phyloP scores from a whole-genome alignment of 2,113 vertebrate species.

The Arenaria interpres region DNA sequence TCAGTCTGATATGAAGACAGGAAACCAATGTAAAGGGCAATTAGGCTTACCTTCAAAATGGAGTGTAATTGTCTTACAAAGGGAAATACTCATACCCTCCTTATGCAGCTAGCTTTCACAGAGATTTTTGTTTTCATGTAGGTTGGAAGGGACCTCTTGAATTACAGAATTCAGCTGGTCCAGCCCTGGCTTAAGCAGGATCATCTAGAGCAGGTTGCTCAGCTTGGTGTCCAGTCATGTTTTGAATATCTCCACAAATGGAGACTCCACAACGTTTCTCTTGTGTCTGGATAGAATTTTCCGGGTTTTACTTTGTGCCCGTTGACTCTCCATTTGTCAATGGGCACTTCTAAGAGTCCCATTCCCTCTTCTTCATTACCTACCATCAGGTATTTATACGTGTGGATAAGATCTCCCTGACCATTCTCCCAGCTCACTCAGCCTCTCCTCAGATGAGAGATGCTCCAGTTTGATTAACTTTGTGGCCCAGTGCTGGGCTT shows the following conservation, averaged over 20 bases:
- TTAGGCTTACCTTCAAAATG: not conserved
- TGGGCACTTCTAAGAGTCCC: not conserved
- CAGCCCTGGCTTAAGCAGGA: not conserved
- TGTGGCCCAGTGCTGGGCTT: not conserved
- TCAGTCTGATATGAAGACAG: not conserved
- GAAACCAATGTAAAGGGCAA: not conserved
- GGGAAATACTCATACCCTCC: not conserved
- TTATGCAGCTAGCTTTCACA: not conserved
- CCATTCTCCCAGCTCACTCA: not conserved
- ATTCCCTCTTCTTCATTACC: not conserved
- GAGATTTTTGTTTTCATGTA: not conserved
- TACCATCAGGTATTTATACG: not conserved
- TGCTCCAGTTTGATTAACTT: not conserved
- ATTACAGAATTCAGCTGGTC: not conserved
- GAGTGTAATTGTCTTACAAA: not conserved
- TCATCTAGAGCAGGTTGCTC: not conserved
- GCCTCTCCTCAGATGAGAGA: not conserved
- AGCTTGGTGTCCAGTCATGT: not conserved
- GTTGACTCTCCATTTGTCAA: not conserved
- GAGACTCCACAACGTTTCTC: not conserved
- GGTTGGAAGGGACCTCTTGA: not conserved
- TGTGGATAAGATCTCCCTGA: not conserved
- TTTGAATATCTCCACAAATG: not conserved
- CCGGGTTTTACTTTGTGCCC: not conserved
- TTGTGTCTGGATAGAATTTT: not conserved